Percentiles rank a stretch among this genome's conserved stretches.
Evolutionary conservation across 1,140 invertebrate genomes (phyloP).

Genomic region (Oscheius sp.): DNA sequence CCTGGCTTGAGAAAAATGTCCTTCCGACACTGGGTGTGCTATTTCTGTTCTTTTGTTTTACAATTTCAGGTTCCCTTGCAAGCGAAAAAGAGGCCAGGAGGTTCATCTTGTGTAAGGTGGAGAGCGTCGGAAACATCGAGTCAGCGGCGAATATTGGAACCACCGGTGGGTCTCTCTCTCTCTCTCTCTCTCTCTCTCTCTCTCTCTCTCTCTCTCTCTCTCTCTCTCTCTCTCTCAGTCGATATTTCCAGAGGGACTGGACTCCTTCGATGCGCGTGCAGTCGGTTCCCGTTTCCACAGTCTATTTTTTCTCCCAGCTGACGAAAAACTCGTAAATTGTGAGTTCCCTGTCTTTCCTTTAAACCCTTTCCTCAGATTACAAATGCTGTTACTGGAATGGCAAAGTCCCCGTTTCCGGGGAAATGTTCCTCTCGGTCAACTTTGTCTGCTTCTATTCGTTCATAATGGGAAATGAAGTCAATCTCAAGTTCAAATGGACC

Average conservation of each 20-base stretch:
- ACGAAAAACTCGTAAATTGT: slow-evolving; percentile 94
- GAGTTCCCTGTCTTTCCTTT: slow-evolving; percentile 66
- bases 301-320: slow-evolving; percentile 82
- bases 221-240: background rate
- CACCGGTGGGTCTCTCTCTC: slow-evolving; percentile 47
- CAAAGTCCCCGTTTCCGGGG: slow-evolving; percentile 85
- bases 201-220: slow-evolving; percentile 15
- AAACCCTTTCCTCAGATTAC: slow-evolving; percentile 62
- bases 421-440: slow-evolving; percentile 90
- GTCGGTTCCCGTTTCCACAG: slow-evolving; percentile 78
- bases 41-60: slow-evolving; percentile 2
- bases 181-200: background rate
- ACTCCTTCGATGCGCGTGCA: slow-evolving; percentile 72
- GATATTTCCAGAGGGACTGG: slow-evolving; percentile 41
- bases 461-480: slow-evolving; percentile 83
- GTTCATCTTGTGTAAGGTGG: slow-evolving; percentile 93
- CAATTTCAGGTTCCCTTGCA: slow-evolving; percentile 71
- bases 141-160: slow-evolving; percentile 41
- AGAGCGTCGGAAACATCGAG: slow-evolving; percentile 76
- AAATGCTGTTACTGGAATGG: slow-evolving; percentile 84
- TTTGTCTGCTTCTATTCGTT: slow-evolving; percentile 94
- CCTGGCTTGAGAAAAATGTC: slow-evolving; percentile 85
- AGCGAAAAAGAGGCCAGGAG: slow-evolving; percentile 88
- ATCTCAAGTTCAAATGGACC: slow-evolving; percentile 75
- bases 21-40: slow-evolving; percentile 75